phyloP scores from a whole-genome alignment of 2,113 vertebrate species.

The Gambusia holbrooki region DNA sequence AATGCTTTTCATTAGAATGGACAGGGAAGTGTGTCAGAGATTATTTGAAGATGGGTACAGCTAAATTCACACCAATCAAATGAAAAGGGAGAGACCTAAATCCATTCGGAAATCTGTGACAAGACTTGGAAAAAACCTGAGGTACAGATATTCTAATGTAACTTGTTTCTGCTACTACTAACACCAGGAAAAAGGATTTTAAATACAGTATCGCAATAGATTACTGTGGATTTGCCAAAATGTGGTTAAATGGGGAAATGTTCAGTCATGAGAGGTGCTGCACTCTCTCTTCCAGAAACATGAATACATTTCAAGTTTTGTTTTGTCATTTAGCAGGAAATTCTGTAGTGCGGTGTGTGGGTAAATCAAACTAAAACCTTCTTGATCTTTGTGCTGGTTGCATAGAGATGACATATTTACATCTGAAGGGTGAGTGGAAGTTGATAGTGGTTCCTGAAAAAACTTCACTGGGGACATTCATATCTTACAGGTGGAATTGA shows the following conservation, averaged over 20 bases:
- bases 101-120: too few relatives aligned
- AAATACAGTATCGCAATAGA: conserved; percentile 56
- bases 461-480: conserved; percentile 89
- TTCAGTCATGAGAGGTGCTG: conserved; percentile 47
- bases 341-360: neutral
- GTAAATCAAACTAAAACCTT: neutral
- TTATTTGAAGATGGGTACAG: too few relatives aligned
- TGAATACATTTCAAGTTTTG: neutral
- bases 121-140: too few relatives aligned
- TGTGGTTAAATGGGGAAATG: conserved; percentile 54
- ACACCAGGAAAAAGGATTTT: conserved; percentile 55
- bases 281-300: conserved; percentile 39
- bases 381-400: conserved; percentile 72
- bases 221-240: conserved; percentile 61
- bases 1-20: too few relatives aligned
- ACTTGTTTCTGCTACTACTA: conserved; percentile 30
- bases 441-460: conserved; percentile 91
- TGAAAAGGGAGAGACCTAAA: too few relatives aligned
- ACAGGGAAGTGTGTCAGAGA: too few relatives aligned
- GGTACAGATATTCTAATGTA: too few relatives aligned
- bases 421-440: conserved; percentile 92
- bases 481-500: conserved; percentile 91
- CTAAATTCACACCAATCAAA: too few relatives aligned
- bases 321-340: neutral
- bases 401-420: conserved; percentile 93